phyloP scores from a whole-genome alignment of 2,797 vertebrate species.

The Sebastes glaucus region DNA sequence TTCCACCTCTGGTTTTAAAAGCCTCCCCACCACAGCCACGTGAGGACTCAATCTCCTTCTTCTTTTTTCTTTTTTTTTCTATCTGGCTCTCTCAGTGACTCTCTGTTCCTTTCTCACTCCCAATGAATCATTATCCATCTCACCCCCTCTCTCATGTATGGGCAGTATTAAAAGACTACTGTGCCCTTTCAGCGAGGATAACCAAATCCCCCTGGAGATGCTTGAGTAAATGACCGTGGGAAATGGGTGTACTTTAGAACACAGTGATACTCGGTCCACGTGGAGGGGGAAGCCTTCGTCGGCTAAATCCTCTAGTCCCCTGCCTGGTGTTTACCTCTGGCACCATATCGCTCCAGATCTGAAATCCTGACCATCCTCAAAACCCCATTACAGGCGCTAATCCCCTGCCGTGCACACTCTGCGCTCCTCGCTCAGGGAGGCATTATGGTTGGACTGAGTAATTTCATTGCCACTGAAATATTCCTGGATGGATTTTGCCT shows the following conservation, averaged over 20 bases:
- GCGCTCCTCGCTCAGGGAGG: constrained; percentile 47
- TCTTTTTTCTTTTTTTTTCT: not conserved
- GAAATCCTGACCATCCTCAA: constrained; percentile 74
- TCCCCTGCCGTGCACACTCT: constrained; percentile 61
- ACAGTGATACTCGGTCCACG: constrained; percentile 66
- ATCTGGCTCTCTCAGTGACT: constrained; percentile 9
- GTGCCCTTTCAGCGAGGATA: constrained; percentile 68
- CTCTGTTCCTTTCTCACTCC: constrained; percentile 20
- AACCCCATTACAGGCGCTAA: constrained; percentile 77
- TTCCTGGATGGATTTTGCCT: constrained; percentile 38
- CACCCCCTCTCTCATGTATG: constrained; percentile 9
- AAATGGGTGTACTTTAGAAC: constrained; percentile 71
- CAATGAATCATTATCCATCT: constrained; percentile 55
- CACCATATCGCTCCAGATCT: constrained; percentile 76
- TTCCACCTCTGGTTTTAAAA: not conserved
- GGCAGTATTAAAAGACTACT: constrained; percentile 48
- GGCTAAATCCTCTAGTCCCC: constrained; percentile 67
- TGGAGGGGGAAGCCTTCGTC: constrained; percentile 61
- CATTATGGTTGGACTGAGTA: constrained; percentile 49
- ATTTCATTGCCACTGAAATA: constrained; percentile 58
- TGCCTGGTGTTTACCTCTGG: constrained; percentile 74
- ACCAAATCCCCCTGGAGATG: constrained; percentile 70
- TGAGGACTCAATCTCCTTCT: constrained; percentile 1
- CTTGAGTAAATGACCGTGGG: constrained; percentile 76
- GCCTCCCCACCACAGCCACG: not conserved